A percentile compares a stretch with the other conserved stretches of the same genome.
Conservation (phyloP, 2,113 vertebrate species). For the Isichthys henryi region DNA sequence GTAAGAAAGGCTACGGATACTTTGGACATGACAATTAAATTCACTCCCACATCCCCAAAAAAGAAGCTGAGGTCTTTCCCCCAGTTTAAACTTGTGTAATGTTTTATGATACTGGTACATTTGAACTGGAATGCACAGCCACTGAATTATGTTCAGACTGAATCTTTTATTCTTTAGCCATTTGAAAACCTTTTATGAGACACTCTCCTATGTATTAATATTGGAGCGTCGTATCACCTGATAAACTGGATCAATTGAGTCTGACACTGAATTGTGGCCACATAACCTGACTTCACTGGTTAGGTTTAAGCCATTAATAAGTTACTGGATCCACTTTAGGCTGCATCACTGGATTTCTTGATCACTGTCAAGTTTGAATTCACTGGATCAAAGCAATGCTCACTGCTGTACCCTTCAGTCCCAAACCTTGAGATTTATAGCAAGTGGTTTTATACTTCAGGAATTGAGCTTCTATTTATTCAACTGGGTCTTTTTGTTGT, state of each 20-base stretch:
- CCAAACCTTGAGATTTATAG: not conserved
- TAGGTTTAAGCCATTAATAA: not conserved
- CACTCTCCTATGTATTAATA: not conserved
- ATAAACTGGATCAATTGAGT: conserved; percentile 17
- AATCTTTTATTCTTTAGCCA: not conserved
- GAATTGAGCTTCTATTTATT: not conserved
- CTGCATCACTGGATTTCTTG: conserved; percentile 4
- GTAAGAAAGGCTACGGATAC: not conserved
- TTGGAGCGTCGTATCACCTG: not conserved
- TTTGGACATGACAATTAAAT: conserved; percentile 18
- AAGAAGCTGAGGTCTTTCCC: not conserved
- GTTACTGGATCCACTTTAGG: conserved; percentile 1
- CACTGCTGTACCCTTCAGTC: not conserved
- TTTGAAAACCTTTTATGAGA: not conserved
- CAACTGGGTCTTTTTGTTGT: not conserved
- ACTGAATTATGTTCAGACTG: not conserved
- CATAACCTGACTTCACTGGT: not conserved
- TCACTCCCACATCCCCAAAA: not conserved
- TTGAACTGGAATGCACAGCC: conserved; percentile 8
- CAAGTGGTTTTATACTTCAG: not conserved
- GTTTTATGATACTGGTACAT: not conserved
- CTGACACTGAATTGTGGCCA: conserved; percentile 1
- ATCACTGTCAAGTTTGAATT: not conserved
- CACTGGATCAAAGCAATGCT: conserved; percentile 13
- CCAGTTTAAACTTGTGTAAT: not conserved